A percentile compares a stretch with the other conserved stretches of the same genome.
These are phyloP conservation scores for Diogma glabrata DNA, from an alignment of 2,888 invertebrate species.

Conservation along the genomic window DNA sequence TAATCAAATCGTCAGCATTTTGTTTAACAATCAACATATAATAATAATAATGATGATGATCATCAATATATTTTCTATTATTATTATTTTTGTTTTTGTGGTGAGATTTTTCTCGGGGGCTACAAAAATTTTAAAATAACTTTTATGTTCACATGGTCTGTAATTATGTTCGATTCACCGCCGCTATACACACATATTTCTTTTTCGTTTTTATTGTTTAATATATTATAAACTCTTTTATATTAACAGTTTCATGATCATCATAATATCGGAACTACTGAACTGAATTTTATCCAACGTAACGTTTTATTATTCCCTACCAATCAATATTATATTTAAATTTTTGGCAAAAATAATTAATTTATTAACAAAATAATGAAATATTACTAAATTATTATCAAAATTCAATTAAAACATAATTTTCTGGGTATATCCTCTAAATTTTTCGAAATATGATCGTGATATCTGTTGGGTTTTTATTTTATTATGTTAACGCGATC, in stretches of 20 bases:
- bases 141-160: conserved; percentile 5
- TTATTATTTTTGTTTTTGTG: conserved; percentile 3
- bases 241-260: conserved; percentile 8
- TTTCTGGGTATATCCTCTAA: neutral
- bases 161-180: conserved; percentile 8
- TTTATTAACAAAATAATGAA: too few species aligned
- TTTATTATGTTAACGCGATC: too few species aligned
- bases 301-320: too few species aligned
- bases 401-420: conserved; percentile 4
- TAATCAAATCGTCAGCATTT: too few species aligned
- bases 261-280: conserved; percentile 3
- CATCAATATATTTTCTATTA: conserved; percentile 7
- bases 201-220: neutral
- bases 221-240: neutral
- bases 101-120: conserved; percentile 9
- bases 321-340: too few species aligned
- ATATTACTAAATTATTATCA: too few species aligned
- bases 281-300: too few species aligned
- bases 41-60: too few species aligned
- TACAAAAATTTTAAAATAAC: neutral
- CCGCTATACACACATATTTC: conserved; percentile 3
- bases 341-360: too few species aligned
- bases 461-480: too few species aligned
- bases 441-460: too few species aligned
- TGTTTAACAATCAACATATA: too few species aligned